Base-by-base conservation (phyloP, 2,888 invertebrate species). In the Drosophila macrospina region DNA sequence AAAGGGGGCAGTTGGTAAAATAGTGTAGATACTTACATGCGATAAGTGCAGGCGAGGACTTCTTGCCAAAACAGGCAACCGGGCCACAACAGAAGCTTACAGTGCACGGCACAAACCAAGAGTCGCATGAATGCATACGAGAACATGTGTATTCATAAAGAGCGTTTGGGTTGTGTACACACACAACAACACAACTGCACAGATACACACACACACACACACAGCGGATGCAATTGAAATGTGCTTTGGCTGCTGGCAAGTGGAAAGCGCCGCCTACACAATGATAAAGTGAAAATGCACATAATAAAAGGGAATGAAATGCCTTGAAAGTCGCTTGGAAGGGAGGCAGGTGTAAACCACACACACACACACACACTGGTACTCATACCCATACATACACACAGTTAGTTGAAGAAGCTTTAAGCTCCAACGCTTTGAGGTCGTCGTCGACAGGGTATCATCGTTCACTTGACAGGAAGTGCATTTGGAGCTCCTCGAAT, bases 201-300 rank as follows among this genome's bases (percentile, higher is more conserved):
- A 47, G 4, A 20, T n/a, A 20, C 10, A 13, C 34, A 36, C 10
- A 36, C 16, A 54, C 13, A 45, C 0, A 24, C 11, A 28, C 8
- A 34, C 16, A 44, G 5, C 30, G 37, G 8, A 47, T 76, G 72
- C 66, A 71, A 67, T 63, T 63, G 74, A 51, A 62, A 60, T 51
- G 54, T 59, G 76, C 76, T 66, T 66, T 66, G 51, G 60, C 60
- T 72, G 72, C 65, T 72, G 74, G 70, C 62, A 81, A 74, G 84
- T 76, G 74, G 51, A 56, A 79, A 85, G 62, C 62, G 60, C 51
- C 54, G 82, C 70, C 63, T 70, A 74, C 85, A 85, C 82, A 87
- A 87, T 81, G 79, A 87, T 81, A 87, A 87, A 87, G 87, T 85
- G 82, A 69, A 82, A 81, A 69, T 76, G 82, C 68, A 78, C 69